phyloP scores from a whole-genome alignment of 2,113 vertebrate species.

The Hemicordylus capensis region DNA sequence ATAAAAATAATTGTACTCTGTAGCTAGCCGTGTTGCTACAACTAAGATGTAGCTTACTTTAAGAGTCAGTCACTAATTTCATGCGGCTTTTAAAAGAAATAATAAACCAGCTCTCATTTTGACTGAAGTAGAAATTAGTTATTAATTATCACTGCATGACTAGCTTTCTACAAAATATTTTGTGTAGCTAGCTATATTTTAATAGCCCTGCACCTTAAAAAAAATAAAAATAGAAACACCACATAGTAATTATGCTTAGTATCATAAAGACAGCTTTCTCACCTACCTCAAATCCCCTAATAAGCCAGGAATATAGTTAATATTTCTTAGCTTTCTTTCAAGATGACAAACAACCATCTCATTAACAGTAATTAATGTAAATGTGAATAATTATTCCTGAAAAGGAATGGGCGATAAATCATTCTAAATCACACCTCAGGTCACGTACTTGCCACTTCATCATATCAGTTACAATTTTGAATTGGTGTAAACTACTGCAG shows the following conservation, averaged over 20 bases:
- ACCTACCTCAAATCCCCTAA: constrained; percentile 2
- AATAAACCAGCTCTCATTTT: constrained; percentile 4
- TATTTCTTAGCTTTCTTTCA: constrained; percentile 55
- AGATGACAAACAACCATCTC: constrained; percentile 54
- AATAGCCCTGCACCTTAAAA: not conserved
- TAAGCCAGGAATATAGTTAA: constrained; percentile 44
- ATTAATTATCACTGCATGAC: not conserved
- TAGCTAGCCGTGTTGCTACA: not conserved
- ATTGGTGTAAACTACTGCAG: not conserved
- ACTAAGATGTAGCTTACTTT: not conserved
- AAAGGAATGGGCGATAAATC: constrained; percentile 46
- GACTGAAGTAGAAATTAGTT: not conserved
- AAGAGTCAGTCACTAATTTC: not conserved
- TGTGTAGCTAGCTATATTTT: constrained; percentile 1
- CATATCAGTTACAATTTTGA: constrained; percentile 31
- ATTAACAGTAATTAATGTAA: constrained; percentile 57
- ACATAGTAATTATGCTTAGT: constrained; percentile 7
- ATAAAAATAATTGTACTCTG: not conserved
- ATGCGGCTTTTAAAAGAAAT: constrained; percentile 9
- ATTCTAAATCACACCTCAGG: constrained; percentile 46
- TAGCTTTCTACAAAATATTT: not conserved
- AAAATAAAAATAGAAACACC: constrained; percentile 21
- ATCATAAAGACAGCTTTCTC: constrained; percentile 12
- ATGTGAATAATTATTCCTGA: constrained; percentile 52
- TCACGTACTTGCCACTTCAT: constrained; percentile 28